Base-by-base conservation (phyloP, 2,113 vertebrate genomes). In the Meleagris gallopavo region DNA sequence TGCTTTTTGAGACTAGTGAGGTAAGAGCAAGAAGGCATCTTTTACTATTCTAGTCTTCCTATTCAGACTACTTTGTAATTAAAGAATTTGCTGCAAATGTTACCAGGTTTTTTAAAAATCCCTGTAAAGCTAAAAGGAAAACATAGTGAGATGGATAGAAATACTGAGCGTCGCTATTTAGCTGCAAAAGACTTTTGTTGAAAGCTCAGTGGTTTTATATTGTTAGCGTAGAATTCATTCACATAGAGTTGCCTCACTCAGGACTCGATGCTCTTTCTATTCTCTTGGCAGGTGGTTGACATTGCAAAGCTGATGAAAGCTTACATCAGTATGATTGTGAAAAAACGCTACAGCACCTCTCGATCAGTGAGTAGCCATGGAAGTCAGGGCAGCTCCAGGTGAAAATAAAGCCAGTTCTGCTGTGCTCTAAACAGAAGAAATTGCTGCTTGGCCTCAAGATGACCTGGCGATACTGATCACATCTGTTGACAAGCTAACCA, bases 271-370 rank as follows among this genome's bases (percentile, higher is more conserved):
- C 80, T 90, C 81, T 77, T 61, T 50, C 2, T 69, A 3, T 78
- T 86, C 43, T 72, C 27, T 79, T 67, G 40, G 73, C 97, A 99
- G 99, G 99, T 99, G 93, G 99, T 99, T 97, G 99, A 99, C 93
- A 99, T 99, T 73, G 99, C 99, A 69, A 99, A 99, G 96, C 98
- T 99, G 91, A 99, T 99, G 99, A 99, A 99, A 96, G 99, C 99
- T 52, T 99, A 99, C 97, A 99, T 99, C 98, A 99, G 99, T 96
- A 99, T 99, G 98, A 99, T 99, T 2, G 99, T 99, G 85, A 99
- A 99, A 97, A 99, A 99, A 89, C 99, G 99, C 96, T 99, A 99
- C 97, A 99, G 99, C 97, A 99, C 98, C 95, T 98, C 98, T 11
- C 98, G 98, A 34, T 99, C 99, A 3, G 96, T 98, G 96, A 98